phyloP scores from a whole-genome alignment of 2,888 invertebrate species.

The Orgyia antiqua region DNA sequence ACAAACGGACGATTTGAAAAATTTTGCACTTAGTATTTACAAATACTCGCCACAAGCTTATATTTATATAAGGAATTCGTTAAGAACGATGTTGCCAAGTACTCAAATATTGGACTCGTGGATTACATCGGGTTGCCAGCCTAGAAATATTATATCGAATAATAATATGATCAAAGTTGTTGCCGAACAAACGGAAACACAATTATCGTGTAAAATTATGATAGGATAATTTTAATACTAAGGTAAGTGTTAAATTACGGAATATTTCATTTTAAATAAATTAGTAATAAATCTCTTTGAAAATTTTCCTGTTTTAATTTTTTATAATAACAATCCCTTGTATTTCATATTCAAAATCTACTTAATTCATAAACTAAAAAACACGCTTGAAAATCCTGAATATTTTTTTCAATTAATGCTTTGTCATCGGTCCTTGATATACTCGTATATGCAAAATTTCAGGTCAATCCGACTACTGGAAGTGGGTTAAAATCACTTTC shows the following conservation, averaged over 20 bases:
- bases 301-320: neutral
- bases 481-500: no score
- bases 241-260: conserved; percentile 26
- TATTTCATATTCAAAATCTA: no score
- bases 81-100: conserved; percentile 64
- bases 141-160: conserved; percentile 49
- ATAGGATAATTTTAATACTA: conserved; percentile 35
- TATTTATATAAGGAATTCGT: conserved; percentile 62
- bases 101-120: conserved; percentile 63
- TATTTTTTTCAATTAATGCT: no score
- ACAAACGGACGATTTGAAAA: conserved; percentile 67
- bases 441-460: no score
- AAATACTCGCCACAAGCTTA: conserved; percentile 71
- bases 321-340: no score
- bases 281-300: conserved; percentile 19
- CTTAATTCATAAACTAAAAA: no score
- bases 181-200: conserved; percentile 60
- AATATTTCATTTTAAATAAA: conserved; percentile 28
- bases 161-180: conserved; percentile 55
- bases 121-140: conserved; percentile 54
- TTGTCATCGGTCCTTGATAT: no score
- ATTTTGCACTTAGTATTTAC: conserved; percentile 65
- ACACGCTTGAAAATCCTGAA: no score
- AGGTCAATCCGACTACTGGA: no score
- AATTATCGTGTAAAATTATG: conserved; percentile 58